Evolutionary conservation across 1,140 invertebrate genomes (phyloP), one percentile per base, ranked within the genome.

Genomic region (Drosophila subpulchrella): DNA sequence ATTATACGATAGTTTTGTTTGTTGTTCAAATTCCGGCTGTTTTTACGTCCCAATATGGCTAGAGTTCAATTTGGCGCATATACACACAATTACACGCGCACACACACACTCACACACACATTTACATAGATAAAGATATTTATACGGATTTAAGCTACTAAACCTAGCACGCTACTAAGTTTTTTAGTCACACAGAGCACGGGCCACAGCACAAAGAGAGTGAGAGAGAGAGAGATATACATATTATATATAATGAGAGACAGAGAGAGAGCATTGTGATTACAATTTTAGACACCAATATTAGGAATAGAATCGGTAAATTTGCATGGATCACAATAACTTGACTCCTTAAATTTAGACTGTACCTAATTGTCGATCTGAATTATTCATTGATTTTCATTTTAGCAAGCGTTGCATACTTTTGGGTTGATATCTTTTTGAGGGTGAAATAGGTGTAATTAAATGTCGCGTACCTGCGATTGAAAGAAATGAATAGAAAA

Each of bases 251-350:
- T 66, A 65, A 44, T 73, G 41, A 73, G 56, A 84, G 51, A 65
- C 48, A 61, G 61, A 65, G 55, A 62, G 62, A 77, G 74, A 76
- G 70, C 72, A 53, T 81, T 89, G 66, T 63, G 83, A 78, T 89
- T 80, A 88, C 79, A 73, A 68, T 81, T 75, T 86, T 83, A 86
- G 83, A 88, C 83, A 88, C 84, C 84, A 89, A 88, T 89, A 88
- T 59, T 59, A 76, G 51, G 58, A 77, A 70, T 54, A 71, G 57
- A 83, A 61, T 75, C 68, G 53, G 47, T 65, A 72, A 59, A 54
- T 73, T 71, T 70, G 72, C 48, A 53, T 63, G 48, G 65, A 57
- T 81, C 57, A 73, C 76, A 80, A 50, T 60, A 75, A 71, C 42
- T 55, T 56, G 57, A 62, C 71, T 72, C 57, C 50, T 77, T 73